phyloP scores from a whole-genome alignment of 2,888 invertebrate species.

The Drosophila sordidapex region DNA sequence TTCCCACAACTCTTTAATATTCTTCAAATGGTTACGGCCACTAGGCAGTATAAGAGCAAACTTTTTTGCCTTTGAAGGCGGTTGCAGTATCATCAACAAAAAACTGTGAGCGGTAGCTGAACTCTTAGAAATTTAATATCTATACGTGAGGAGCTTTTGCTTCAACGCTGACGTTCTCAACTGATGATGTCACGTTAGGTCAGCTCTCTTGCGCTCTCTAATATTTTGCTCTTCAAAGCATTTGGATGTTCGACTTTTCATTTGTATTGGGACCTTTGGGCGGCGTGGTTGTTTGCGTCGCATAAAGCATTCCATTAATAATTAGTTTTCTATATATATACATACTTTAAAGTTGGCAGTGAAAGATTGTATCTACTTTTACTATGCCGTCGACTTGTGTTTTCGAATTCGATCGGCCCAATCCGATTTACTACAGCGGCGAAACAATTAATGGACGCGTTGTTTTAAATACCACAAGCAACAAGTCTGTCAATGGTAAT shows the following conservation, averaged over 20 bases:
- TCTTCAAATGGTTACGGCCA: not conserved
- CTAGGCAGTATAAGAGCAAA: not conserved
- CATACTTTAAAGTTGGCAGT: not conserved
- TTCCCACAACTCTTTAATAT: not conserved
- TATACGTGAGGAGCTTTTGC: constrained; percentile 15
- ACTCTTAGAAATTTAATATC: not conserved
- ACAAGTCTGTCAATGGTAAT: constrained; percentile 64
- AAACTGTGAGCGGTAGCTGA: not conserved
- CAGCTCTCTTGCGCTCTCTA: constrained; percentile 7
- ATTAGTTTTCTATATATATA: not conserved
- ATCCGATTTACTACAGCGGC: constrained; percentile 74
- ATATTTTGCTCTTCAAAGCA: constrained; percentile 6
- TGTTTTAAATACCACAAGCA: constrained; percentile 53
- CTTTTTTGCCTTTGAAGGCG: not conserved
- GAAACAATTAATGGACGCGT: constrained; percentile 71
- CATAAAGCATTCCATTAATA: constrained; percentile 5
- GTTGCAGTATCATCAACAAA: not conserved
- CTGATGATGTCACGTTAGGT: constrained; percentile 59
- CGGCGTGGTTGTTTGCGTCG: not conserved
- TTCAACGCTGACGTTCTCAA: constrained; percentile 17
- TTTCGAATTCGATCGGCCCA: constrained; percentile 71
- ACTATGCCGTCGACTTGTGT: constrained; percentile 60
- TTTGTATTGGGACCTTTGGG: constrained; percentile 7
- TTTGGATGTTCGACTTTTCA: constrained; percentile 20
- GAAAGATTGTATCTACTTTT: not conserved